Percentiles rank a stretch among this genome's conserved stretches.
phyloP scores from a whole-genome alignment of 2,888 invertebrate genomes.

The Ormyrus rosae region DNA sequence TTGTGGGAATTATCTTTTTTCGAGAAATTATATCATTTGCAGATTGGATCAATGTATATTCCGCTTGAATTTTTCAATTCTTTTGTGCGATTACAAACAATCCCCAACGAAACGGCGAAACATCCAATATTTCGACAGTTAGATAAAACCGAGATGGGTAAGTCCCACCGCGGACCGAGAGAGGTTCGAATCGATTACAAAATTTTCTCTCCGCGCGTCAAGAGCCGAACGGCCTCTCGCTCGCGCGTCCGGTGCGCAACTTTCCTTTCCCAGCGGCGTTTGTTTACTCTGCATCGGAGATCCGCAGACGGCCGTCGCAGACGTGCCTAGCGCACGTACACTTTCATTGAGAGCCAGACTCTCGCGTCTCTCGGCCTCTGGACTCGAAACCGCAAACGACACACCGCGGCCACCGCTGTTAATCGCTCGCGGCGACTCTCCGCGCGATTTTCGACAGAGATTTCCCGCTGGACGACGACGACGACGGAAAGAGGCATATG shows the following conservation, averaged over 20 bases:
- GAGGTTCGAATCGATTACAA: constrained; percentile 21
- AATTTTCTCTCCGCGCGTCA: constrained; percentile 29
- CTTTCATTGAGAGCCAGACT: constrained; percentile 25
- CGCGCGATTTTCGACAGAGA: constrained; percentile 13
- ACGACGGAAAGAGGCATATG: constrained; percentile 17
- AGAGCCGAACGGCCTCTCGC: no score
- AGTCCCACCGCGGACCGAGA: no score
- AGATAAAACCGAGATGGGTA: no score
- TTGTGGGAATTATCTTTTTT: no score
- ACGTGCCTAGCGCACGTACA: neutral
- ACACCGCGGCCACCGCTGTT: neutral
- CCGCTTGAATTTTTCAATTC: no score
- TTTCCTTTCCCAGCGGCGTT: constrained; percentile 35
- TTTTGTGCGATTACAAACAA: no score
- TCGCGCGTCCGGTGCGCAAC: neutral
- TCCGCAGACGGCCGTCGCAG: neutral
- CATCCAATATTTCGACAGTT: no score
- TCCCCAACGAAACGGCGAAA: no score
- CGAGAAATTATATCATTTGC: no score
- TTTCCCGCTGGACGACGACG: neutral
- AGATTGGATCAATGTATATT: no score
- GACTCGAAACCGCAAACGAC: no score
- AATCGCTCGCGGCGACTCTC: constrained; percentile 7
- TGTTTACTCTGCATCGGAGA: constrained; percentile 24
- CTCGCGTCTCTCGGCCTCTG: no score